Conservation (phyloP, 2,797 vertebrate species). For the Pseudochirops corinnae region DNA sequence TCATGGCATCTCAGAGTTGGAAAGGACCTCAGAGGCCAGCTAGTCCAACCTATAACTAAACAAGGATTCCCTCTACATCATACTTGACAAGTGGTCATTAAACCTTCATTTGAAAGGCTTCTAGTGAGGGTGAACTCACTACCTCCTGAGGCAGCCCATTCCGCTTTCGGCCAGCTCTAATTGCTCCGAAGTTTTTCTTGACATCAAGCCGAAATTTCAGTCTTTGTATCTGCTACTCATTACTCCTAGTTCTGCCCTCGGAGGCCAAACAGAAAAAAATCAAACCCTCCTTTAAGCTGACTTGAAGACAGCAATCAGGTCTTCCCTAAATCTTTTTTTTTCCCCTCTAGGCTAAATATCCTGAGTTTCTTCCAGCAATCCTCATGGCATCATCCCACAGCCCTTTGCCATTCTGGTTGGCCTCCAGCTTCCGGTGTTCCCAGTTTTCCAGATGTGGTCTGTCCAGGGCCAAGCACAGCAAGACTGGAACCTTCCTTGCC, state of each 20-base stretch:
- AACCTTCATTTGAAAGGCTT: neutral
- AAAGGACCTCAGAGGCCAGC: neutral
- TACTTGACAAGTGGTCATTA: neutral
- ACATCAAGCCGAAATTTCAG: neutral
- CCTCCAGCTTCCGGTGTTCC: neutral
- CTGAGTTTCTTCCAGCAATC: neutral
- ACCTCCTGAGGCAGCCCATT: neutral
- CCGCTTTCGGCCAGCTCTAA: neutral
- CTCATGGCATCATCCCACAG: neutral
- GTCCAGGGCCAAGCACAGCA: neutral
- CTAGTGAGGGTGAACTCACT: slow-evolving; percentile 1
- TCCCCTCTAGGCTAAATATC: neutral
- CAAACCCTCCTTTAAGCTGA: neutral
- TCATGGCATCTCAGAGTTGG: neutral
- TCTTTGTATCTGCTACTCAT: neutral
- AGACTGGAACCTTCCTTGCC: neutral
- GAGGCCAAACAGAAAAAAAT: neutral
- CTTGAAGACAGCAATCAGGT: neutral
- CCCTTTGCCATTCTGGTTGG: neutral
- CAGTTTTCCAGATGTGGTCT: neutral
- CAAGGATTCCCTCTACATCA: neutral
- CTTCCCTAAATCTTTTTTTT: neutral
- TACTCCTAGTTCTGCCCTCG: neutral
- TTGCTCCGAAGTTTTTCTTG: neutral
- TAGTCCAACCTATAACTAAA: neutral